Evolutionary conservation across 2,888 invertebrate genomes (phyloP).

Genomic region (Coenonympha glycerion): DNA sequence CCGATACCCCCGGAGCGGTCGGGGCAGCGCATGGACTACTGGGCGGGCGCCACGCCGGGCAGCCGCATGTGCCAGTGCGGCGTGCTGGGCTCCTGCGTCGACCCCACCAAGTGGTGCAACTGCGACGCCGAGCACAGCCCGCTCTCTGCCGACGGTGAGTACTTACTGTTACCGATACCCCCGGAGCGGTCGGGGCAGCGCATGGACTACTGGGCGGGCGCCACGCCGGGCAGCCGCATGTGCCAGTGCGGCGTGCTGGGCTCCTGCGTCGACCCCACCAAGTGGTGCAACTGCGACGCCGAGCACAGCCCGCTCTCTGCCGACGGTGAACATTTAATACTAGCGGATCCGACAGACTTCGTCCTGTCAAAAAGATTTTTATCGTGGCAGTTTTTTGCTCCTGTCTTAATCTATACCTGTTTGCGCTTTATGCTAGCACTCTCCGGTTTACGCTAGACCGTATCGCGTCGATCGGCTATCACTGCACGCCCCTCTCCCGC

Average conservation of each 20-base stretch:
- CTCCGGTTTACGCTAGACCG: no score
- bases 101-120: constrained; percentile 94
- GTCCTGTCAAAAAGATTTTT: no score
- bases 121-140: constrained; percentile 83
- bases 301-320: constrained; percentile 50
- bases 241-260: constrained; percentile 90
- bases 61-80: constrained; percentile 87
- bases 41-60: constrained; percentile 88
- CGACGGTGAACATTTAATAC: no score
- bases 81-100: constrained; percentile 86
- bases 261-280: constrained; percentile 86
- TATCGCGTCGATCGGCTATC: no score
- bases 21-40: constrained; percentile 97
- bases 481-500: no score
- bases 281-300: constrained; percentile 97
- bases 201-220: constrained; percentile 98
- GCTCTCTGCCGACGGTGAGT: constrained; percentile 39
- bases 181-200: no score
- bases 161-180: no score
- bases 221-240: constrained; percentile 81
- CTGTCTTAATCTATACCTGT: no score
- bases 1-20: no score
- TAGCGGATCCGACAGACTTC: no score
- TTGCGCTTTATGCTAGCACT: no score
- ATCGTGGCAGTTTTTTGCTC: no score